Evolutionary conservation across 2,113 vertebrate genomes (phyloP), one percentile per base, ranked within the genome.

Genomic region (Neomonachus schauinslandi): DNA sequence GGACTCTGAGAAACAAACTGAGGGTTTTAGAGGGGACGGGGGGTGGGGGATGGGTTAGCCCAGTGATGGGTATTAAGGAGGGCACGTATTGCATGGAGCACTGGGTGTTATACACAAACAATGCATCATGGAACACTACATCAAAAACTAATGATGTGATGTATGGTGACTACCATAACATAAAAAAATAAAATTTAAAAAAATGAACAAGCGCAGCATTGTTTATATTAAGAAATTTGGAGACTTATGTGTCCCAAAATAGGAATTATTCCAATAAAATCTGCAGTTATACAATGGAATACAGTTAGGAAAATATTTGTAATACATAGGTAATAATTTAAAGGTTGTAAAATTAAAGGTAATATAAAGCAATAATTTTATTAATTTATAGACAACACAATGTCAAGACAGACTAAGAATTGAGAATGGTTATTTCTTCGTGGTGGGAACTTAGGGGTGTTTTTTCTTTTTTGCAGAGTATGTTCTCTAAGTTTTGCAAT

Each of bases 201-300:
- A 36, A 87, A 81, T n/a, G 5, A 63, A 74, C 2, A 59, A 90
- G 13, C 7, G 5, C 16, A 81, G 18, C 19, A 93, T 16, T 85
- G 53, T 88, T 89, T 53, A 71, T 59, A 42, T 83, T 76, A 76
- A 42, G 39, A 81, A 71, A 59, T 18, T 28, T 90, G 26, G 26
- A 26, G 80, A 65, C 24, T 33, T 89, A 84, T 84, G 12, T 77
- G n/a, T 36, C 39, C 33, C 0, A 69, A 63, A 80, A 33, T 80
- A 42, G 36, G 12, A 69, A 87, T 72, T 80, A 93, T 65, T 93
- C 93, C 26, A 76, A 89, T 89, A 89, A 91, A 89, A 77, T 86
- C 26, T 89, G 39, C n/a, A 65, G 22, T 3, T 69, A 46, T 51
- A 31, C 22, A 77, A 71, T 76, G 39, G 9, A 39, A 90, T 57